phyloP scores from a whole-genome alignment of 2,797 vertebrate species.

The Melanogrammus aeglefinus region DNA sequence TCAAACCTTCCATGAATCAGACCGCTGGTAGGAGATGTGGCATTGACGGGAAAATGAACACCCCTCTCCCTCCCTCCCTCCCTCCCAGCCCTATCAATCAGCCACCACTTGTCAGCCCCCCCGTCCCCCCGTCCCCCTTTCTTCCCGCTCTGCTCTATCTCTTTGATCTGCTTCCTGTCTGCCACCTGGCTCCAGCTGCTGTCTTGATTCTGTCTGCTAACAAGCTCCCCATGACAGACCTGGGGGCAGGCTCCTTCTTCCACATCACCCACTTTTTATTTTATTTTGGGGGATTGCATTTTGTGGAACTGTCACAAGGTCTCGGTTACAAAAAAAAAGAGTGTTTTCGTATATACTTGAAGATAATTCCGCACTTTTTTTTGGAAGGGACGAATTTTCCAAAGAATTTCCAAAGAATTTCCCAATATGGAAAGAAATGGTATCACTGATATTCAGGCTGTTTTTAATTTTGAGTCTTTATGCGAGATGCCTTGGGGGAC shows the following conservation, averaged over 20 bases:
- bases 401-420: not conserved
- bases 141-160: slow-evolving; percentile 18
- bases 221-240: slow-evolving; percentile 36
- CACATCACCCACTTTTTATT: not conserved
- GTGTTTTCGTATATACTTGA: not conserved
- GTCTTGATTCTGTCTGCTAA: slow-evolving; percentile 19
- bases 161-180: slow-evolving; percentile 18
- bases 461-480: slow-evolving; percentile 15
- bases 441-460: not conserved
- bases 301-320: not conserved
- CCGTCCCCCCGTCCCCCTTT: not conserved
- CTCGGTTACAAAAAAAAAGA: not conserved
- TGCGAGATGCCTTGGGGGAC: not conserved
- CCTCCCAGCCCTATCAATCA: slow-evolving; percentile 21
- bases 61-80: slow-evolving; percentile 31
- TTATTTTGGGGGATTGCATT: not conserved
- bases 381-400: not conserved
- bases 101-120: not conserved
- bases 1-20: not conserved
- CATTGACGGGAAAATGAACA: slow-evolving; percentile 7
- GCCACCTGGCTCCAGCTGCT: not conserved
- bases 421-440: not conserved
- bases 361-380: not conserved
- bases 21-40: not conserved
- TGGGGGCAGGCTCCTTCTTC: slow-evolving; percentile 27